These are phyloP conservation scores for Tholera decimalis DNA, from an alignment of 2,888 invertebrate species.

Conservation along the genomic window DNA sequence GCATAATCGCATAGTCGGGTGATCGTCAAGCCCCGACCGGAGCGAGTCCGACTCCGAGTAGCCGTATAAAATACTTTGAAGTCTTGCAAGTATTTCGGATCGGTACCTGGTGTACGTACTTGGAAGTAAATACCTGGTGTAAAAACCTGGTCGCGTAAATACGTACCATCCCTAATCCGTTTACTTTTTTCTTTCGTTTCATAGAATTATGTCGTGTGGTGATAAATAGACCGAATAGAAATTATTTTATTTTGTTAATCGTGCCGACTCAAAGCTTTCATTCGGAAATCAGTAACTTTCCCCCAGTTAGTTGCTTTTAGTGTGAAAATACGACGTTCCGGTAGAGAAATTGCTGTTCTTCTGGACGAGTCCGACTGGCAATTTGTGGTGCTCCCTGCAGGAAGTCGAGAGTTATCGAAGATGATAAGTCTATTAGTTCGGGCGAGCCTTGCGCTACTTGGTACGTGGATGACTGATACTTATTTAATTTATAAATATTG, in stretches of 20 bases:
- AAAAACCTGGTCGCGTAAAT: too few relatives aligned
- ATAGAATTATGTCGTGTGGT: slow-evolving; percentile 5
- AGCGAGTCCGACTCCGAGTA: too few relatives aligned
- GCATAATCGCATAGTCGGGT: too few relatives aligned
- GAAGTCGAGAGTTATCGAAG: slow-evolving; percentile 69
- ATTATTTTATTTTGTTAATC: slow-evolving; percentile 16
- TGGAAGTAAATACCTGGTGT: too few relatives aligned
- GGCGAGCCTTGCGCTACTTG: slow-evolving; percentile 74
- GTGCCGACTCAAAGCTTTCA: not conserved
- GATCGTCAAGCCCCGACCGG: too few relatives aligned
- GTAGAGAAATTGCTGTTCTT: slow-evolving; percentile 7
- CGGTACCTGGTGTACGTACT: too few relatives aligned
- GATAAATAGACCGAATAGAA: slow-evolving; percentile 40
- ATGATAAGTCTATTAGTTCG: slow-evolving; percentile 80
- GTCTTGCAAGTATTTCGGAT: too few relatives aligned
- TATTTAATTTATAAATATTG: slow-evolving; percentile 41
- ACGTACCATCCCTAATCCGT: too few relatives aligned
- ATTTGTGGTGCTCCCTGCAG: slow-evolving; percentile 65
- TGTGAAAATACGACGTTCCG: slow-evolving; percentile 24
- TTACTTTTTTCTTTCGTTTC: slow-evolving; percentile 14
- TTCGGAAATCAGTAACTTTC: not conserved
- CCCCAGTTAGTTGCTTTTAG: slow-evolving; percentile 8
- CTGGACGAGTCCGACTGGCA: slow-evolving; percentile 46
- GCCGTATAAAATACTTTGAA: too few relatives aligned
- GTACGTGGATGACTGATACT: slow-evolving; percentile 71